Evolutionary conservation across 2,113 vertebrate species (phyloP).

Genomic region (Hemichromis elongatus): DNA sequence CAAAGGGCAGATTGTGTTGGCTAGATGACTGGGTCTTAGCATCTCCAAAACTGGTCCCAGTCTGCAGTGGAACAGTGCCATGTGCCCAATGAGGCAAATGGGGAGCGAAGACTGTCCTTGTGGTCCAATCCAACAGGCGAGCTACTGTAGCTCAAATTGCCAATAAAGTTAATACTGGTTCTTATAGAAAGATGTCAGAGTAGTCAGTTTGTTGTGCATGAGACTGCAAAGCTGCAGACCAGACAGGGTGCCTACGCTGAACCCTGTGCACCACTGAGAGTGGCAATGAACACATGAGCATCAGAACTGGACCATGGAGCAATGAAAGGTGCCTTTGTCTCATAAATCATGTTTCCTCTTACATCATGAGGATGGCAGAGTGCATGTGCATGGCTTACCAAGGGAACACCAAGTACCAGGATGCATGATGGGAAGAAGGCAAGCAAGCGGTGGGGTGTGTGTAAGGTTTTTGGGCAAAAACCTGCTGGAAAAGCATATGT

Average conservation of each 20-base stretch:
- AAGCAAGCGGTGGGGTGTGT: neutral
- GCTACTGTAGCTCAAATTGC: neutral
- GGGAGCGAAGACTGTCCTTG: rapidly evolving
- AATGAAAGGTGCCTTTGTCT: neutral
- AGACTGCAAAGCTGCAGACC: neutral
- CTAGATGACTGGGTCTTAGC: neutral
- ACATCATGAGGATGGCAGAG: no score
- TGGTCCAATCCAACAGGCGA: neutral
- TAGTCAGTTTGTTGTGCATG: neutral
- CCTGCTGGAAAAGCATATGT: neutral
- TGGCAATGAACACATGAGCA: neutral
- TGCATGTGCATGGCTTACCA: neutral
- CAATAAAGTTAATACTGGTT: neutral
- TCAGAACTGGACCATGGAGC: neutral
- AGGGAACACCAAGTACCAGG: neutral
- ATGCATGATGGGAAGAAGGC: neutral
- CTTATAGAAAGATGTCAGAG: neutral
- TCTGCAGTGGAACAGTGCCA: neutral
- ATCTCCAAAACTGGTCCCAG: neutral
- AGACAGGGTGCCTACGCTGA: neutral
- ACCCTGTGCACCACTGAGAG: neutral
- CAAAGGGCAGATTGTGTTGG: neutral
- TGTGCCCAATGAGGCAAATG: rapidly evolving
- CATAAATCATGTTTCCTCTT: neutral
- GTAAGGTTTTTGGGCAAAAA: rapidly evolving